Base-by-base conservation (phyloP, 2,888 invertebrate species). In the Drosophila planitibia region DNA sequence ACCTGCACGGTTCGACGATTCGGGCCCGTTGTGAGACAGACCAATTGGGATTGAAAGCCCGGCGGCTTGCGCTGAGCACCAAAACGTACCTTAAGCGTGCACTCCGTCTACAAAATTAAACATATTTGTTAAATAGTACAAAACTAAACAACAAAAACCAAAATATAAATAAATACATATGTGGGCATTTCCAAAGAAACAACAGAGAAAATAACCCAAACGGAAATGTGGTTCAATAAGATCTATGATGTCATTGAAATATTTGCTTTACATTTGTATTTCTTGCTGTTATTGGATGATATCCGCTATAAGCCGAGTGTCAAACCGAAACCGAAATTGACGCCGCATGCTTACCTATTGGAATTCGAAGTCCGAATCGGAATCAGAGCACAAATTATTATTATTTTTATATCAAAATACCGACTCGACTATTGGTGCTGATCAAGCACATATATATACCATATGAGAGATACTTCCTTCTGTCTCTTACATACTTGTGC, bases 31-130 rank as follows among this genome's bases (percentile, higher is more conserved):
- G 99, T 97, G 92, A 99, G 94, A 94, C 99, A 99, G 83, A 99
- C 97, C 81, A 99, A 95, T 92, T 98, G 97, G 58, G 98, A 97
- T 95, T 99, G 99, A 95, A 98, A 99, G 82, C 99, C 99, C n/a
- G 99, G 95, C 49, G 97, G 96, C 94, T 98, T 97, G 92, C 98
- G 97, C 91, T 97, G 96, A 74, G 95, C 94, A 44, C 98, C 98
- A 61, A 95, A 93, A 91, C 96, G 95, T 63, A 97, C 97, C 93
- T 95, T 95, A 70, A 97, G 94, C 74, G 94, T 91, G 91, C 94
- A 91, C 92, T 94, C 94, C 86, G 93, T 93, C 94, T 94, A 59
- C 12, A 32, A 53, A 28, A 64, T 10, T 10, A 6, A 33, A 22
- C 35, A 30, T 0, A 51, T 10, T 33, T 41, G 5, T 16, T 44